phyloP scores from a whole-genome alignment of 2,888 invertebrate species.

The Mantis religiosa region DNA sequence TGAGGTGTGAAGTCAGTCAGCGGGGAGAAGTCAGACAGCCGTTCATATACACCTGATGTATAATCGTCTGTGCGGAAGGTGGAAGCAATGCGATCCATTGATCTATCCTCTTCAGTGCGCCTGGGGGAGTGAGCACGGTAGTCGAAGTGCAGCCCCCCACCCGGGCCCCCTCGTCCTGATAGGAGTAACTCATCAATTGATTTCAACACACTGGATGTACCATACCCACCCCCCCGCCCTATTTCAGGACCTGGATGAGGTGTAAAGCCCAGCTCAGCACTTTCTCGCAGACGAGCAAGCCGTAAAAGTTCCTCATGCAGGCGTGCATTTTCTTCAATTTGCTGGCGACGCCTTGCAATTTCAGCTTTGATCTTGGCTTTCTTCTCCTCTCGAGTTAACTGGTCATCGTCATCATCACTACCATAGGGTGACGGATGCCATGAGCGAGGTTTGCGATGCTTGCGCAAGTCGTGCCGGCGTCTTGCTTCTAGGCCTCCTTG shows the following conservation, averaged over 20 bases:
- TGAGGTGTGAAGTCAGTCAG: conserved; percentile 46
- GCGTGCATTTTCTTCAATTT: conserved; percentile 55
- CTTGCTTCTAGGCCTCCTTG: conserved; percentile 32
- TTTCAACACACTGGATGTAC: conserved; percentile 41
- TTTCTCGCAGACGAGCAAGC: conserved; percentile 43
- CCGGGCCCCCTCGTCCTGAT: conserved; percentile 35
- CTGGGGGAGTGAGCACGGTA: conserved; percentile 31
- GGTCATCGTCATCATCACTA: conserved; percentile 50
- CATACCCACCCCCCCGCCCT: conserved; percentile 30
- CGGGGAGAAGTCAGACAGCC: conserved; percentile 45
- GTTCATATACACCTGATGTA: conserved; percentile 44
- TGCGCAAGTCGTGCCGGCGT: conserved; percentile 36
- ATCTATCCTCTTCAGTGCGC: conserved; percentile 45
- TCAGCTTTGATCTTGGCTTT: conserved; percentile 56
- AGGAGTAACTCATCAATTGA: conserved; percentile 45
- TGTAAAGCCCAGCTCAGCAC: conserved; percentile 39
- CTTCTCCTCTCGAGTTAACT: conserved; percentile 52
- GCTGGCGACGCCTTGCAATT: conserved; percentile 55
- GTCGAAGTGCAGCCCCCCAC: conserved; percentile 31
- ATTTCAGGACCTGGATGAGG: conserved; percentile 28
- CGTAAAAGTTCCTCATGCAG: conserved; percentile 50
- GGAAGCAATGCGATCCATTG: conserved; percentile 47
- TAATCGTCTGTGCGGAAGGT: conserved; percentile 47
- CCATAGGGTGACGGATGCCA: conserved; percentile 52
- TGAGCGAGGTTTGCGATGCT: conserved; percentile 44